Conservation (phyloP, 2,797 vertebrate species). For the Tiaroga cobitis region DNA sequence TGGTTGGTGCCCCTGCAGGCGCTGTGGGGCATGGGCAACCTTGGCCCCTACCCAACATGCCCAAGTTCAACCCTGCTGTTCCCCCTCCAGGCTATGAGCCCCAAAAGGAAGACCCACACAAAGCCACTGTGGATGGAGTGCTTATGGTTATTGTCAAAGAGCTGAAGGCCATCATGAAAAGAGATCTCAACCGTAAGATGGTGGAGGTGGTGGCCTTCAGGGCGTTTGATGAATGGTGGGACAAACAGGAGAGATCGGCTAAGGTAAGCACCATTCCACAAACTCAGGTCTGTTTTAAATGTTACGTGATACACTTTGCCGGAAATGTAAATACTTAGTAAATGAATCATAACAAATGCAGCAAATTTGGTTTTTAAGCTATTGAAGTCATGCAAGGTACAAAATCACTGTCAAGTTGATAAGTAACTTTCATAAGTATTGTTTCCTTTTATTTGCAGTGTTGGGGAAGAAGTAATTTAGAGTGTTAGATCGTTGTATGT, state of each 20-base stretch:
- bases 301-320: background rate
- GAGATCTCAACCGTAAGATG: slow-evolving; percentile 98
- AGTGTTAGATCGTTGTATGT: background rate
- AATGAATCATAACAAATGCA: background rate
- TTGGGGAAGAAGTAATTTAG: background rate
- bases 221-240: slow-evolving; percentile 99
- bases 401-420: slow-evolving; percentile 19
- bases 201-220: slow-evolving; percentile 98
- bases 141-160: slow-evolving; percentile 95
- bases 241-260: slow-evolving; percentile 93
- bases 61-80: slow-evolving; percentile 95
- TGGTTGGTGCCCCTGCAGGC: slow-evolving; percentile 71
- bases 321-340: slow-evolving; percentile 24
- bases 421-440: background rate
- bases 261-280: slow-evolving; percentile 79
- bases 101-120: slow-evolving; percentile 97
- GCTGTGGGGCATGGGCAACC: slow-evolving; percentile 82
- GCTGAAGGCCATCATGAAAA: slow-evolving; percentile 98
- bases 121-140: slow-evolving; percentile 95
- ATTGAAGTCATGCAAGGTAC: background rate
- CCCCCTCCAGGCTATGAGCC: slow-evolving; percentile 92
- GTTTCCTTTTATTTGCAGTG: background rate
- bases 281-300: slow-evolving; percentile 11
- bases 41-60: slow-evolving; percentile 85
- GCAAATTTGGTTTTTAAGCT: slow-evolving; percentile 3